phyloP scores from a whole-genome alignment of 2,797 vertebrate species.

The Taeniopygia guttata region DNA sequence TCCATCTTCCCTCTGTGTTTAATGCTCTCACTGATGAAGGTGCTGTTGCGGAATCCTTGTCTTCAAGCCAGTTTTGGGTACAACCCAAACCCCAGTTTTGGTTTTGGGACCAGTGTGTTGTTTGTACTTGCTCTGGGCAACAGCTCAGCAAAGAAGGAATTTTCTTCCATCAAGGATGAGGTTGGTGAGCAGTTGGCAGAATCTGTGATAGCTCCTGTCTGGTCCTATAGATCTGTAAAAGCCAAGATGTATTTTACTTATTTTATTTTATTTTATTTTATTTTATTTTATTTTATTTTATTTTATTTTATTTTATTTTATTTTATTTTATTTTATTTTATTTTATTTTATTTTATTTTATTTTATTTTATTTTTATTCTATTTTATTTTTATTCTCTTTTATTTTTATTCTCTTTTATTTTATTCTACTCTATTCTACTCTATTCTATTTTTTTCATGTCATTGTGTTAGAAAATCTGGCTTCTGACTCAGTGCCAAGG shows the following conservation, averaged over 20 bases:
- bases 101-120: not conserved
- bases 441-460: not conserved
- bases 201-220: not conserved
- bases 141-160: not conserved
- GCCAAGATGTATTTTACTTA: not conserved
- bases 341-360: not conserved
- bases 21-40: not conserved
- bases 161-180: not conserved
- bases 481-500: not conserved
- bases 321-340: not conserved
- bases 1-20: not conserved
- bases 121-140: not conserved
- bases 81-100: rapidly evolving
- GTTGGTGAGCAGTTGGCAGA: not conserved
- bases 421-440: not conserved
- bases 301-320: not conserved
- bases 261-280: not conserved
- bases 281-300: not conserved
- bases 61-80: not conserved
- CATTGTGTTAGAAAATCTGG: not conserved
- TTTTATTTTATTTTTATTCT: not conserved
- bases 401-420: not conserved
- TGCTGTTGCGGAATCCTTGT: not conserved
- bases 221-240: not conserved
- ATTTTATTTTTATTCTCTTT: not conserved